A percentile compares a stretch with the other conserved stretches of the same genome.
These are phyloP conservation scores for Thinocorus orbignyianus DNA, from an alignment of 2,113 vertebrate genomes.

Conservation along the genomic window DNA sequence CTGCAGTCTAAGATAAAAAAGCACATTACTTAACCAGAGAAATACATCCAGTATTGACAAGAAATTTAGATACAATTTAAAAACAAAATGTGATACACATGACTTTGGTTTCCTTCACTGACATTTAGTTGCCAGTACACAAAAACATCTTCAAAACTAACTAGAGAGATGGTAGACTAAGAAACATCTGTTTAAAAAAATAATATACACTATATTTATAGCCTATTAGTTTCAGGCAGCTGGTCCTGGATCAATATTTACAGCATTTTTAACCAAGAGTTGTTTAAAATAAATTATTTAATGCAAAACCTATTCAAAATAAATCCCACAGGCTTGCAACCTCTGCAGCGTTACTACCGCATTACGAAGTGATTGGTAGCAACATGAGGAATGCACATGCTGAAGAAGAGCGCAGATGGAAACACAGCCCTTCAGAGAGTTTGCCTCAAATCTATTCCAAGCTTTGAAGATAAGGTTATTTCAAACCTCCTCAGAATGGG, in stretches of 20 bases:
- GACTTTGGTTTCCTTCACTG: not conserved
- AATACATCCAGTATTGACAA: not conserved
- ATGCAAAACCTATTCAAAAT: not conserved
- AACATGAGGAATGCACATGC: conserved; percentile 38
- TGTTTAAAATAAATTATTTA: not conserved
- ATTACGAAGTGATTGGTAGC: not conserved
- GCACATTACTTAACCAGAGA: not conserved
- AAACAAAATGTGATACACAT: not conserved
- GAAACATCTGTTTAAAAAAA: not conserved
- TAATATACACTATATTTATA: not conserved
- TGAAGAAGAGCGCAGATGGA: conserved; percentile 1
- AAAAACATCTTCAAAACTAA: not conserved
- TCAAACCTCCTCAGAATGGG: not conserved
- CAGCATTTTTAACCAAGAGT: not conserved
- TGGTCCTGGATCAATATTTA: not conserved
- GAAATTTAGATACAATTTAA: conserved; percentile 12
- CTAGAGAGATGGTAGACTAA: not conserved
- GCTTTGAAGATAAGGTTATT: conserved; percentile 57
- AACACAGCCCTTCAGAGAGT: not conserved
- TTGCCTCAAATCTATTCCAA: not conserved
- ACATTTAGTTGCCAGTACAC: not conserved
- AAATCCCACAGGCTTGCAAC: not conserved
- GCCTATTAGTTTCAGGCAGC: conserved; percentile 16
- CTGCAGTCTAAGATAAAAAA: not conserved
- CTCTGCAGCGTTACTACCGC: not conserved